These are phyloP conservation scores for Taeniopygia guttata DNA, from an alignment of 2,797 vertebrate species.

Conservation along the genomic window DNA sequence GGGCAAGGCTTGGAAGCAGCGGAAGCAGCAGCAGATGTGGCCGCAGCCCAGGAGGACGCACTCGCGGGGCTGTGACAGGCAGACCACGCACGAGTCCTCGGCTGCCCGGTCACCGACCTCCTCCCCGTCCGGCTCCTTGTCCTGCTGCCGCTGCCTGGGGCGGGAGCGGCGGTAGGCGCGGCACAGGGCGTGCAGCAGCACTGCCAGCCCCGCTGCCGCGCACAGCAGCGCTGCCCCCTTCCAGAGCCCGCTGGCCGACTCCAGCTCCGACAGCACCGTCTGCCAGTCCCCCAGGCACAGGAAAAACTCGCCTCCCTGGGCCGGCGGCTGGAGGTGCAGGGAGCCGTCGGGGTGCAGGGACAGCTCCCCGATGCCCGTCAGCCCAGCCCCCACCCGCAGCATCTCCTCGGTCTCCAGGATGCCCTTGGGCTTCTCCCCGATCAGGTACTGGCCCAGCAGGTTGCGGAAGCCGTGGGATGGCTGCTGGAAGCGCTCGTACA, in stretches of 20 bases:
- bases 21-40: slow-evolving; percentile 87
- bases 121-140: slow-evolving; percentile 57
- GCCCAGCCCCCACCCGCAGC: slow-evolving; percentile 82
- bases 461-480: slow-evolving; percentile 77
- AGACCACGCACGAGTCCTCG: slow-evolving; percentile 81
- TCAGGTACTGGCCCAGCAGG: slow-evolving; percentile 84
- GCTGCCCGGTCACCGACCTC: not conserved
- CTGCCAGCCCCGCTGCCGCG: slow-evolving; percentile 52
- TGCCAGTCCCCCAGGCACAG: slow-evolving; percentile 81
- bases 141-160: slow-evolving; percentile 60
- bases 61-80: slow-evolving; percentile 77
- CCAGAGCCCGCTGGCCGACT: slow-evolving; percentile 71
- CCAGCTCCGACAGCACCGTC: slow-evolving; percentile 72
- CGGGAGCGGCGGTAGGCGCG: slow-evolving; percentile 70
- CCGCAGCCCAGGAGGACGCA: slow-evolving; percentile 86
- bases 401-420: slow-evolving; percentile 89
- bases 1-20: slow-evolving; percentile 83
- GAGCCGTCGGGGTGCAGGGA: slow-evolving; percentile 78
- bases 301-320: slow-evolving; percentile 77
- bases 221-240: slow-evolving; percentile 69
- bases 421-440: slow-evolving; percentile 88
- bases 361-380: slow-evolving; percentile 85
- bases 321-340: slow-evolving; percentile 81
- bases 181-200: slow-evolving; percentile 72
- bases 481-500: slow-evolving; percentile 86